These are phyloP conservation scores for Tenualosa thibaudeaui DNA, from an alignment of 2,797 vertebrate genomes.

Conservation along the genomic window DNA sequence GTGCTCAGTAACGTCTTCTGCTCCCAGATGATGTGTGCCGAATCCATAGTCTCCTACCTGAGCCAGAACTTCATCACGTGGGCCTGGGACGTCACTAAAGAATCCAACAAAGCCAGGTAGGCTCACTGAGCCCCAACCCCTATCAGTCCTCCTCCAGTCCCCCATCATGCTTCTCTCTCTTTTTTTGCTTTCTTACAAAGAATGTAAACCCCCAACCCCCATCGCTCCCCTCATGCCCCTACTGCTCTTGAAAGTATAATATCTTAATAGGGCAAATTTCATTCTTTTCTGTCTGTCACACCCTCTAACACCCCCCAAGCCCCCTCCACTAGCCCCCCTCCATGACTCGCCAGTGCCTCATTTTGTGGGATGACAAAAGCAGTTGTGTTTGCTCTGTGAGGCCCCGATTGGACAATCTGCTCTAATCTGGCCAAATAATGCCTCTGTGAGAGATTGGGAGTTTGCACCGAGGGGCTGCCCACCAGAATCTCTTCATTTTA, in stretches of 20 bases:
- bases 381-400: slow-evolving; percentile 76
- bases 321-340: slow-evolving; percentile 51
- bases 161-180: neutral
- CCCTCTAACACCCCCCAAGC: slow-evolving; percentile 51
- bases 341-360: slow-evolving; percentile 55
- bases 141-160: too few relatives aligned
- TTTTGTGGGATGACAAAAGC: slow-evolving; percentile 72
- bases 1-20: slow-evolving; percentile 99
- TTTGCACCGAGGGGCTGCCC: slow-evolving; percentile 59
- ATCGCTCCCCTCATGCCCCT: neutral
- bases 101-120: slow-evolving; percentile 98
- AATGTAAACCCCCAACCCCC: neutral
- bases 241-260: slow-evolving; percentile 55
- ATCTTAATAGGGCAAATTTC: slow-evolving; percentile 66
- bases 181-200: too few relatives aligned
- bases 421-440: slow-evolving; percentile 75
- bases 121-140: neutral
- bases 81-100: slow-evolving; percentile 99
- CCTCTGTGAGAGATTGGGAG: slow-evolving; percentile 65
- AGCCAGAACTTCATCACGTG: slow-evolving; percentile 99
- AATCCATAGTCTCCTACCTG: slow-evolving; percentile 97
- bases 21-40: slow-evolving; percentile 99
- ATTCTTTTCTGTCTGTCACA: slow-evolving; percentile 51
- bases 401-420: slow-evolving; percentile 75
- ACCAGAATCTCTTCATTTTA: slow-evolving; percentile 67